Percentiles rank a stretch among this genome's conserved stretches.
phyloP scores from a whole-genome alignment of 2,113 vertebrate species.

The Ardeotis arabs region DNA sequence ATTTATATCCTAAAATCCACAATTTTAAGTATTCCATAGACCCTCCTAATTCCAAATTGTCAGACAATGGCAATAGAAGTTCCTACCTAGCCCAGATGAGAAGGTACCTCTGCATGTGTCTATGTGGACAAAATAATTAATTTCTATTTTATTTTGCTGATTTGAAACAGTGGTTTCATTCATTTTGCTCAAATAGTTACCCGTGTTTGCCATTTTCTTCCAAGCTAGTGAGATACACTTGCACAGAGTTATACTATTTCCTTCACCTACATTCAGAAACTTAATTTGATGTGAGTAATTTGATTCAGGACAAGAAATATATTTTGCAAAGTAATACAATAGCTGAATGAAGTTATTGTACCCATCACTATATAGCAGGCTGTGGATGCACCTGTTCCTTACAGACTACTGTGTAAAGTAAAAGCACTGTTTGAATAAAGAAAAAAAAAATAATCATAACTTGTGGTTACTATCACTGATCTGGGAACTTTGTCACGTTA shows the following conservation, averaged over 20 bases:
- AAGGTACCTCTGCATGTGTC: not conserved
- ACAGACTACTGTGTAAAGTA: not conserved
- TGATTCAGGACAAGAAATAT: not conserved
- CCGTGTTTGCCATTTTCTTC: not conserved
- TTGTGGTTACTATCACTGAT: not conserved
- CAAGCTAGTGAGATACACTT: not conserved
- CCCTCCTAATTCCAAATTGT: not conserved
- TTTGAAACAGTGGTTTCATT: not conserved
- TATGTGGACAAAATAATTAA: not conserved
- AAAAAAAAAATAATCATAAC: not conserved
- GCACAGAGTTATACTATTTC: not conserved
- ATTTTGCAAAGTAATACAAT: not conserved
- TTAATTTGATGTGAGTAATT: not conserved
- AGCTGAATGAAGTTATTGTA: not conserved
- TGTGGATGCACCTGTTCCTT: not conserved
- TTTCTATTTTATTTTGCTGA: not conserved
- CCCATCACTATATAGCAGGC: not conserved
- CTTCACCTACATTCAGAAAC: not conserved
- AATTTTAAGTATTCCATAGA: not conserved
- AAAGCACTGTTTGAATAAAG: not conserved
- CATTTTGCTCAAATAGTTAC: not conserved
- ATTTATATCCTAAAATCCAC: not conserved
- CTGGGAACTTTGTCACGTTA: not conserved
- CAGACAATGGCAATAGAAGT: not conserved
- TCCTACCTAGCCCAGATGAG: not conserved